A percentile compares a stretch with the other conserved stretches of the same genome.
phyloP scores from a whole-genome alignment of 2,888 invertebrate species.

The Leptogaster cylindrica region DNA sequence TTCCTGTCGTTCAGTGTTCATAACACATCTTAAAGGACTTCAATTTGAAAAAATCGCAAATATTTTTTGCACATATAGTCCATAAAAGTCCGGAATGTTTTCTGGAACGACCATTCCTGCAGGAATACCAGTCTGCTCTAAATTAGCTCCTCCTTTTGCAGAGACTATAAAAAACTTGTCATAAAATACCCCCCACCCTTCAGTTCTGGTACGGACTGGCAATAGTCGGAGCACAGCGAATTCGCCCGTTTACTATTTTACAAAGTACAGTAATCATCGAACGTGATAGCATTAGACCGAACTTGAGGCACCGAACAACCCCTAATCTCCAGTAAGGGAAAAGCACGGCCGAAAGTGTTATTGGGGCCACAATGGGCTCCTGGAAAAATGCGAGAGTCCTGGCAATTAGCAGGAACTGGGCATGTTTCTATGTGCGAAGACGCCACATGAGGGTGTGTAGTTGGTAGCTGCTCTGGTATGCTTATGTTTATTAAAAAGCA shows the following conservation, averaged over 20 bases:
- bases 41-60: no score
- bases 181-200: no score
- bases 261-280: slow-evolving; percentile 39
- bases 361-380: slow-evolving; percentile 34
- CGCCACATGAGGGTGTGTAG: slow-evolving; percentile 11
- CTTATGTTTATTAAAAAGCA: slow-evolving; percentile 46
- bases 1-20: no score
- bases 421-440: background rate
- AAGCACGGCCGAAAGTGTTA: slow-evolving; percentile 37
- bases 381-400: slow-evolving; percentile 38
- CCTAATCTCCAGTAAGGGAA: slow-evolving; percentile 41
- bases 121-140: no score
- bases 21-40: no score
- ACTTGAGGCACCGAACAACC: slow-evolving; percentile 1
- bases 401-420: slow-evolving; percentile 27
- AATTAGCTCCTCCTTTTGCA: no score
- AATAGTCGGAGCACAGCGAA: no score
- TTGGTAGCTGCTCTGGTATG: slow-evolving; percentile 12
- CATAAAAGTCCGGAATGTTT: no score
- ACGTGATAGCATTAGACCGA: slow-evolving; percentile 36
- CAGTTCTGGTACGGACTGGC: no score
- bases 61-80: no score
- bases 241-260: slow-evolving; percentile 20
- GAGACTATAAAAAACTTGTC: no score
- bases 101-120: no score